Evolutionary conservation across 2,797 vertebrate genomes (phyloP), one percentile per base, ranked within the genome.

Genomic region (Rhabdomys pumilio): DNA sequence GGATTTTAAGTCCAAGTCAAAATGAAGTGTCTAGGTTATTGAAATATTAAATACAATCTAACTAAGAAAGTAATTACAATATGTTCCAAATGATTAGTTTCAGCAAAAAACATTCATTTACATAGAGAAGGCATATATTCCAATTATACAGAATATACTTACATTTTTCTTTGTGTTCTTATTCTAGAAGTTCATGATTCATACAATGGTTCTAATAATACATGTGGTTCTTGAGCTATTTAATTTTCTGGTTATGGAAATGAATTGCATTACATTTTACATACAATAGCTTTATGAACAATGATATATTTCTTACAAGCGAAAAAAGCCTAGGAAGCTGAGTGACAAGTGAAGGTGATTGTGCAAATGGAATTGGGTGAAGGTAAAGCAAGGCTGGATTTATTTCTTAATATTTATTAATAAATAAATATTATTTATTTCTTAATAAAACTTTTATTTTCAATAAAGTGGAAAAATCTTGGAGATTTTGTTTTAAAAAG

Each of bases 31-130:
- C 10, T 24, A 89, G 8, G 67, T 47, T 88, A 88, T 84, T 88
- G 3, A 89, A 91, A 2, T 14, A 79, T 26, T 89, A 76, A 91
- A 9, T 91, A 80, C 50, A 76, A 88, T 11, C 17, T 91, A 53
- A 84, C n/a, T 91, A 26, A 91, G 79, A 91, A 79, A 76, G 41
- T 67, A 69, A 93, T 84, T 95, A 55, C 7, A 67, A 63, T 89
- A 6, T 86, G 31, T 96, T 85, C 84, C 44, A 93, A 93, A 86
- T 67, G 63, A 69, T 81, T 85, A 44, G 47, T 86, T 88, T 93
- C 59, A 24, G 5, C 53, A 41, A 22, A 44, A 73, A 61, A 61
- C 47, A 50, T 15, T 67, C 20, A 63, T 34, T 80, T 65, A 76
- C 17, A 76, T n/a, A 26, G 38, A 83, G 31, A 88, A 82, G 20